phyloP scores from a whole-genome alignment of 2,113 vertebrate genomes.

The Bubalus kerabau region DNA sequence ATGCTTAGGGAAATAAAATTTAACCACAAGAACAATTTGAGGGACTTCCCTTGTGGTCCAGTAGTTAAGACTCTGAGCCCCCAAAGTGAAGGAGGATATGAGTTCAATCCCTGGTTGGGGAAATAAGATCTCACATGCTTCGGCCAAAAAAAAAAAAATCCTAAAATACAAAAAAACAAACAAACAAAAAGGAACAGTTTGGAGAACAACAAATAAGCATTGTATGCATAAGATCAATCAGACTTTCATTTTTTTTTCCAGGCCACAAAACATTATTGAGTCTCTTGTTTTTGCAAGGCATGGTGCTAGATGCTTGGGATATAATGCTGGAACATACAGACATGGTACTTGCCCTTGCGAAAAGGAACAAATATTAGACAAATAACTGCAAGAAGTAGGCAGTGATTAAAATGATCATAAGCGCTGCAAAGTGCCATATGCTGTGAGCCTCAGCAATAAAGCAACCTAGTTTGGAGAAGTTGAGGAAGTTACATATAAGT shows the following conservation, averaged over 20 bases:
- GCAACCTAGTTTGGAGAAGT: not conserved
- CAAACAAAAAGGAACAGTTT: not conserved
- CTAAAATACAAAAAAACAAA: not conserved
- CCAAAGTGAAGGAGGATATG: not conserved
- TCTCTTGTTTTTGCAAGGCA: not conserved
- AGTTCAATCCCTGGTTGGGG: not conserved
- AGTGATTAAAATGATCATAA: not conserved
- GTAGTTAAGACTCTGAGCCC: not conserved
- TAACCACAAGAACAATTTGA: not conserved
- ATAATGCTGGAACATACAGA: not conserved
- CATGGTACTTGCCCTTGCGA: not conserved
- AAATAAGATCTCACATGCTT: not conserved
- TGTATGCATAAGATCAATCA: not conserved
- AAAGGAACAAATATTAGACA: not conserved
- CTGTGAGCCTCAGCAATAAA: not conserved
- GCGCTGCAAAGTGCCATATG: not conserved
- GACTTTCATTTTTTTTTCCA: not conserved
- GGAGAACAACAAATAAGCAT: not conserved
- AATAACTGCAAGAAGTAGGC: not conserved
- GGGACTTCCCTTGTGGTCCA: not conserved
- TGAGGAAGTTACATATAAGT: not conserved
- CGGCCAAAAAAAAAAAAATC: not conserved
- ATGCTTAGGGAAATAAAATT: not conserved
- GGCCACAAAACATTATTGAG: not conserved
- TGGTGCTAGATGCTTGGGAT: not conserved